Base-by-base conservation (phyloP, 2,113 vertebrate genomes). In the Taurulus bubalis region DNA sequence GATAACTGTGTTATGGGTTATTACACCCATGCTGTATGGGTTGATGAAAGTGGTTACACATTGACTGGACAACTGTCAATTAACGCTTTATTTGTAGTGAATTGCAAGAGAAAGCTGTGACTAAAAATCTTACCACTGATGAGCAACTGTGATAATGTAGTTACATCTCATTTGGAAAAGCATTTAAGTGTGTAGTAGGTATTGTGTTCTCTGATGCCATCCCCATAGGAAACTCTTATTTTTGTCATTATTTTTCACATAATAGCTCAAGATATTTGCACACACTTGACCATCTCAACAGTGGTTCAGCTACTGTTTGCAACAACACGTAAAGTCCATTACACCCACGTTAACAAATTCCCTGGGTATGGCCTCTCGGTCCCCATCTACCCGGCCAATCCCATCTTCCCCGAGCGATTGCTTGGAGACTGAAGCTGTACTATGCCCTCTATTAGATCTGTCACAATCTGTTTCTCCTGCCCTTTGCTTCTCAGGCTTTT, bases 401-500 rank as follows among this genome's bases (percentile, higher is more conserved):
- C 71, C 53, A 83, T 83, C 79, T 82, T 45, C 86, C 53, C 77
- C 3, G 3, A 62, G 64, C 18, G 34, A 81, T 84, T 65, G 53
- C 80, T 72, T 42, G 12, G 67, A 59, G 74, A 75, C 40, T n/a
- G 40, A 55, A 26, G 64, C 76, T 28, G 32, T 16, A 71, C 34
- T 11, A 42, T 4, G 28, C 51, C 42, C 64, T 79, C 80, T 77
- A 75, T 89, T 90, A 87, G 76, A 90, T 75, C 74, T 76, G 56
- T 80, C 85, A 78, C 75, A 79, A 36, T 83, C 69, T 79, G 56
- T 58, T 82, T 45, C 79, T 58, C n/a, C 28, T 28, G 55, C 49
- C 77, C 66, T 56, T 72, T 69, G 64, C 79, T 88, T 90, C 77
- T 55, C 38, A 18, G 55, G 45, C 75, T 87, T 92, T 91, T 91